Percentiles rank a stretch among this genome's conserved stretches.
These are phyloP conservation scores for Drosophila siamana DNA, from an alignment of 2,888 invertebrate species.

Conservation along the genomic window DNA sequence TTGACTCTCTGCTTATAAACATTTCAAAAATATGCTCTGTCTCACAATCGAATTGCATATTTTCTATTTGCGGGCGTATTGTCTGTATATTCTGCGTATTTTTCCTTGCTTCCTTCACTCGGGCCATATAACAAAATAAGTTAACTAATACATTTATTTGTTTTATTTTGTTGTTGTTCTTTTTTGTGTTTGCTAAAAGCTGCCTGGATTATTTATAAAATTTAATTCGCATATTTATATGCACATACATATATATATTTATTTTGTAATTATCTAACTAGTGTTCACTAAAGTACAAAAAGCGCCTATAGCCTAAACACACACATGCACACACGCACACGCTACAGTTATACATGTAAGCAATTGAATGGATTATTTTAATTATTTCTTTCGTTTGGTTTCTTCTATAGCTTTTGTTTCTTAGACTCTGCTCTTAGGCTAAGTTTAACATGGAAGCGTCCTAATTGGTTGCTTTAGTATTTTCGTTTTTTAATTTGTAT, in stretches of 20 bases:
- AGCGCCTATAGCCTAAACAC: slow-evolving; percentile 58
- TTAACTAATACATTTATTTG: slow-evolving; percentile 18
- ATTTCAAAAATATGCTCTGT: slow-evolving; percentile 78
- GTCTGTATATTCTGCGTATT: slow-evolving; percentile 61
- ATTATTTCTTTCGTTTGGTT: slow-evolving; percentile 11
- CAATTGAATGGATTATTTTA: slow-evolving; percentile 31
- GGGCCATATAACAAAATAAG: slow-evolving; percentile 44
- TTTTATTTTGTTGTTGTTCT: not conserved
- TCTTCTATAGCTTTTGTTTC: slow-evolving; percentile 7
- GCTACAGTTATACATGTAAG: slow-evolving; percentile 15
- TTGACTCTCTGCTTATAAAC: slow-evolving; percentile 62
- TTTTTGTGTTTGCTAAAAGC: slow-evolving; percentile 46
- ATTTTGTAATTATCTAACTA: slow-evolving; percentile 65
- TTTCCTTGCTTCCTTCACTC: slow-evolving; percentile 32
- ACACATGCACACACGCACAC: slow-evolving; percentile 35
- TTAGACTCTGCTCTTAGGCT: slow-evolving; percentile 11
- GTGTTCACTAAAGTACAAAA: slow-evolving; percentile 69
- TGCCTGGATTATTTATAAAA: slow-evolving; percentile 60
- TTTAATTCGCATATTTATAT: slow-evolving; percentile 42
- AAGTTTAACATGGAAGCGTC: slow-evolving; percentile 47
- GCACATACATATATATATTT: slow-evolving; percentile 30
- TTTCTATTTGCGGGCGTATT: slow-evolving; percentile 62
- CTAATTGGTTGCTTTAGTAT: slow-evolving; percentile 7
- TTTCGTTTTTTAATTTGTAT: slow-evolving; percentile 4
- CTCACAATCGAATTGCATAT: slow-evolving; percentile 79